A percentile compares a stretch with the other conserved stretches of the same genome.
These are phyloP conservation scores for Diadema setosum DNA, from an alignment of 35 echinoderm and acorn worm species.

Conservation along the genomic window DNA sequence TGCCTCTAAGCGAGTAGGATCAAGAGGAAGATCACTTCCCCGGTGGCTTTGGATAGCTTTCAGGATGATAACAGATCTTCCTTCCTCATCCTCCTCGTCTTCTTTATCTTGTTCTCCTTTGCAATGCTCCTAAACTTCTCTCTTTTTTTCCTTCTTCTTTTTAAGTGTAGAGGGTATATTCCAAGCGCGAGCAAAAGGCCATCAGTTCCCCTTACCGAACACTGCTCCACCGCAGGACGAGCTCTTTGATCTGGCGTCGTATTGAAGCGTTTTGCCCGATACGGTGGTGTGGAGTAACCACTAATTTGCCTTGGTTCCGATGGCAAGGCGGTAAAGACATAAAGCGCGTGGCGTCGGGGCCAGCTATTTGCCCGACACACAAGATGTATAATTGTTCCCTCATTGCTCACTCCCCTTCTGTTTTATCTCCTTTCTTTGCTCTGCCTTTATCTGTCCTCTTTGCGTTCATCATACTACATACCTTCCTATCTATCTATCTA, in stretches of 20 bases:
- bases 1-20: not conserved
- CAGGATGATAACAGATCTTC: not conserved
- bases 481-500: no score
- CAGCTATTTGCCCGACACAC: no score
- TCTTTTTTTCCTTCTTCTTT: not conserved
- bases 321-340: no score
- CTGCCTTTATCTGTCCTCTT: no score
- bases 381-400: no score
- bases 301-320: not conserved
- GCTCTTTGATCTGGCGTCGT: not conserved
- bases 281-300: not conserved
- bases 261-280: not conserved
- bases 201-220: not conserved
- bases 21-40: not conserved
- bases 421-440: no score
- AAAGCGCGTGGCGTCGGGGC: no score
- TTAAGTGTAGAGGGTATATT: no score
- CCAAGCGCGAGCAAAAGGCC: not conserved
- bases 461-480: no score
- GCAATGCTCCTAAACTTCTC: no score
- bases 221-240: not conserved
- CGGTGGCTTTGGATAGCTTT: not conserved
- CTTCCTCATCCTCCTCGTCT: not conserved
- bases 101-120: no score
- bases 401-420: no score